These are phyloP conservation scores for Sinocyclocheilus grahami DNA, from an alignment of 2,113 vertebrate species.

Conservation along the genomic window DNA sequence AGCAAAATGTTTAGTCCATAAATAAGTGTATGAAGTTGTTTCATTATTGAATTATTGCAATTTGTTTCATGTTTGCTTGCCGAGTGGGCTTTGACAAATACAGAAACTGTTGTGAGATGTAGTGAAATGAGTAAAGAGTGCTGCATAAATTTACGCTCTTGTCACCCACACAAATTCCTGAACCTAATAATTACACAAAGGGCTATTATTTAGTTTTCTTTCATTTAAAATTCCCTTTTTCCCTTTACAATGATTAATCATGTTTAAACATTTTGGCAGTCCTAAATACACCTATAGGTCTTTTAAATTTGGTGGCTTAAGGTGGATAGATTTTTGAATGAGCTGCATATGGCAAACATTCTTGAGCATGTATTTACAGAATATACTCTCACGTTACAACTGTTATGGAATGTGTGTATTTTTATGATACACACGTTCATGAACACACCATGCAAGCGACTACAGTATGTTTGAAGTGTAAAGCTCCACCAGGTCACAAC, in stretches of 20 bases:
- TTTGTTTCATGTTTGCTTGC: not conserved
- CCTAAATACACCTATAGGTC: not conserved
- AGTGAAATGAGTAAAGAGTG: not conserved
- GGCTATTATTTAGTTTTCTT: constrained; percentile 9
- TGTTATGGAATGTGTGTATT: constrained; percentile 39
- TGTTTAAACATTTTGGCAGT: not conserved
- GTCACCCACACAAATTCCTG: constrained; percentile 14
- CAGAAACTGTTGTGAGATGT: constrained; percentile 15
- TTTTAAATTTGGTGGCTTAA: not conserved
- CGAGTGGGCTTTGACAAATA: not conserved
- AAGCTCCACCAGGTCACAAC: constrained; percentile 10
- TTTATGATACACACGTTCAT: constrained; percentile 49
- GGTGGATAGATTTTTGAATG: constrained; percentile 29
- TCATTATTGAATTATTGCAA: not conserved
- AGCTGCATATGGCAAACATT: constrained; percentile 13
- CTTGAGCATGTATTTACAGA: constrained; percentile 33
- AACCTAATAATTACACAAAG: constrained; percentile 9
- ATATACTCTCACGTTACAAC: constrained; percentile 48
- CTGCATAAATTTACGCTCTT: constrained; percentile 13
- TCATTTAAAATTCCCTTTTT: not conserved
- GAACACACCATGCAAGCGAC: constrained; percentile 25
- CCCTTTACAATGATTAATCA: not conserved
- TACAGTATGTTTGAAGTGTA: too few species aligned
- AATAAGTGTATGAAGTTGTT: not conserved
- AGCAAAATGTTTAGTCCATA: not conserved